Evolutionary conservation across 2,113 vertebrate species (phyloP).

Genomic region (Grallaria varia): DNA sequence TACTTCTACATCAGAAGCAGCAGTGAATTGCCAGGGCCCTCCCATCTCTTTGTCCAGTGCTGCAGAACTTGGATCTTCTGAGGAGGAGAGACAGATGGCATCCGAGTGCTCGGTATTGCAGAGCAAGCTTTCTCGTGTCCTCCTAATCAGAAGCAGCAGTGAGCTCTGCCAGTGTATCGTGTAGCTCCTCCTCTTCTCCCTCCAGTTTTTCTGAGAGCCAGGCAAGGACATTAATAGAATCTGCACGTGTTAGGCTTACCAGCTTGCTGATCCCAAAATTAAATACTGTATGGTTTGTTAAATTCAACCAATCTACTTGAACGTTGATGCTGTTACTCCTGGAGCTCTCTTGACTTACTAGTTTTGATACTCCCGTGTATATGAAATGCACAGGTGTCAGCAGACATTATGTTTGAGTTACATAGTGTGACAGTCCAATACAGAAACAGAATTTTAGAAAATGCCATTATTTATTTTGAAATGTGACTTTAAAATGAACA

Average conservation of each 20-base stretch:
- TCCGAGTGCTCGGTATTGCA: neutral
- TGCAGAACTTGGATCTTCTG: neutral
- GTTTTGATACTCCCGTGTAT: neutral
- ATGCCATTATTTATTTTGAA: neutral
- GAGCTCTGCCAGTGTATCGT: neutral
- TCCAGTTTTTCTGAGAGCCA: neutral
- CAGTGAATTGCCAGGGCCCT: neutral
- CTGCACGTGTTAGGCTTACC: neutral
- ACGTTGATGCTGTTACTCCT: neutral
- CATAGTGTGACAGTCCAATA: neutral
- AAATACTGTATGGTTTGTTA: neutral
- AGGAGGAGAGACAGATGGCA: neutral
- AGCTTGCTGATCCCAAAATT: neutral
- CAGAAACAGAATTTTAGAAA: neutral
- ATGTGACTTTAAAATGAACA: neutral
- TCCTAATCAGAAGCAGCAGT: neutral
- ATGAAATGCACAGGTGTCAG: neutral
- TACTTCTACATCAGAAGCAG: neutral
- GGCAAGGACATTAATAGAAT: neutral
- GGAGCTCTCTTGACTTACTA: neutral
- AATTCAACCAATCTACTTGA: neutral
- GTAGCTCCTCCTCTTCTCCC: neutral
- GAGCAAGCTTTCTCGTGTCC: neutral
- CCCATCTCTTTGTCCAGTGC: neutral
- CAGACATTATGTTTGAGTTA: neutral